Percentiles rank a stretch among this genome's conserved stretches.
phyloP scores from a whole-genome alignment of 2,888 invertebrate genomes.

The Pyrgus malvae region DNA sequence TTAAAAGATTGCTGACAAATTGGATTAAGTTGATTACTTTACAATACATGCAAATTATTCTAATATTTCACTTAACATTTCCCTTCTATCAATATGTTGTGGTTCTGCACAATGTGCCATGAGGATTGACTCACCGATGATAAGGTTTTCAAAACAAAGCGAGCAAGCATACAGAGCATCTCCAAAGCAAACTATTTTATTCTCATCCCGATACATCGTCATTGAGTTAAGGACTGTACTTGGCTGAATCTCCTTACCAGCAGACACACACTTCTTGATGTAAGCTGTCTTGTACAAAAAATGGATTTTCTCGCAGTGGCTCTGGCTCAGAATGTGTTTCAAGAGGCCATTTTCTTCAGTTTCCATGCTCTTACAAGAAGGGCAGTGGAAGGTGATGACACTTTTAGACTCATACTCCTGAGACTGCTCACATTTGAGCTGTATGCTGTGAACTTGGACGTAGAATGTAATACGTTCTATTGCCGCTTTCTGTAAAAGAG shows the following conservation, averaged over 20 bases:
- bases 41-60: conserved; percentile 38
- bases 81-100: conserved; percentile 54
- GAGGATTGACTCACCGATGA: conserved; percentile 65
- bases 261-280: conserved; percentile 66
- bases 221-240: conserved; percentile 71
- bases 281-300: conserved; percentile 73
- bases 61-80: conserved; percentile 53
- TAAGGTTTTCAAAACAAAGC: conserved; percentile 66
- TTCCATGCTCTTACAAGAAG: conserved; percentile 54
- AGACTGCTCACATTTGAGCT: conserved; percentile 50
- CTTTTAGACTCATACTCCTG: conserved; percentile 49
- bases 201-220: conserved; percentile 73
- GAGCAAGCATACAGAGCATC: conserved; percentile 71
- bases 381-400: conserved; percentile 58
- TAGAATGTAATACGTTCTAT: conserved; percentile 73
- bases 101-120: conserved; percentile 63
- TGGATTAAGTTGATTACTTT: neutral
- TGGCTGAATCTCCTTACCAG: conserved; percentile 68
- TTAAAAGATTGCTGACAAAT: neutral
- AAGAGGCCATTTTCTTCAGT: conserved; percentile 60
- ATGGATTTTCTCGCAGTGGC: conserved; percentile 69
- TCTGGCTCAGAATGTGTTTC: conserved; percentile 60
- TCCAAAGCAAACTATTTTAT: conserved; percentile 75
- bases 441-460: conserved; percentile 69
- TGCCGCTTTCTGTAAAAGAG: conserved; percentile 61